Evolutionary conservation across 1,140 invertebrate genomes (phyloP).

Genomic region (Tenebrio molitor): DNA sequence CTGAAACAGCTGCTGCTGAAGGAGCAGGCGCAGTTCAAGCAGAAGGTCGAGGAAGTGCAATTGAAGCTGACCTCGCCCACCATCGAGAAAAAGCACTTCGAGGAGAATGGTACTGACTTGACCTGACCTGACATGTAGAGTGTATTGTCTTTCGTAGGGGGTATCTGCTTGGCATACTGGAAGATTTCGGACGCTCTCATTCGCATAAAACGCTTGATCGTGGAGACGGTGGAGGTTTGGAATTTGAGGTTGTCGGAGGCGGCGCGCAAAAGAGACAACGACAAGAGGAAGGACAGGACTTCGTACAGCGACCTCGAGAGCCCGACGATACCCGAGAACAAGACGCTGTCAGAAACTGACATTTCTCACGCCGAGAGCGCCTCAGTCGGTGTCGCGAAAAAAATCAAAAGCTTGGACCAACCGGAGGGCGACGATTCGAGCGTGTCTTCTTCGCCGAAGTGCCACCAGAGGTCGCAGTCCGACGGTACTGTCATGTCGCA

Average conservation of each 20-base stretch:
- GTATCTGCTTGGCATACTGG: conserved; percentile 60
- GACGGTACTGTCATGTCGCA: conserved; percentile 62
- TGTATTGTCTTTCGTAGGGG: no score
- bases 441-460: conserved; percentile 62
- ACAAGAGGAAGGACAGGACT: conserved; percentile 63
- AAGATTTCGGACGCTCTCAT: conserved; percentile 76
- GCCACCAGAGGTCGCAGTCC: conserved; percentile 67
- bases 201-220: conserved; percentile 74
- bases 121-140: no score
- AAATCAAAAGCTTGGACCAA: conserved; percentile 61
- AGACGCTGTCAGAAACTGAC: conserved; percentile 14
- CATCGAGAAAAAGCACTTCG: conserved; percentile 68
- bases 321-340: conserved; percentile 7
- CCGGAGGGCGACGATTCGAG: conserved; percentile 54
- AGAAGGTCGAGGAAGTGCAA: conserved; percentile 82
- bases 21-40: conserved; percentile 79
- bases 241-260: conserved; percentile 71
- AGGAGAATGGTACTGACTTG: conserved; percentile 40
- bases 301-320: conserved; percentile 22
- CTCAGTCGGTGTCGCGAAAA: conserved; percentile 48
- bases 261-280: conserved; percentile 56
- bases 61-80: conserved; percentile 76
- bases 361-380: conserved; percentile 51
- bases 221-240: conserved; percentile 77
- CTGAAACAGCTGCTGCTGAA: conserved; percentile 73